Conservation (phyloP, 1,140 invertebrate species). For the Calephelis virginiensis region DNA sequence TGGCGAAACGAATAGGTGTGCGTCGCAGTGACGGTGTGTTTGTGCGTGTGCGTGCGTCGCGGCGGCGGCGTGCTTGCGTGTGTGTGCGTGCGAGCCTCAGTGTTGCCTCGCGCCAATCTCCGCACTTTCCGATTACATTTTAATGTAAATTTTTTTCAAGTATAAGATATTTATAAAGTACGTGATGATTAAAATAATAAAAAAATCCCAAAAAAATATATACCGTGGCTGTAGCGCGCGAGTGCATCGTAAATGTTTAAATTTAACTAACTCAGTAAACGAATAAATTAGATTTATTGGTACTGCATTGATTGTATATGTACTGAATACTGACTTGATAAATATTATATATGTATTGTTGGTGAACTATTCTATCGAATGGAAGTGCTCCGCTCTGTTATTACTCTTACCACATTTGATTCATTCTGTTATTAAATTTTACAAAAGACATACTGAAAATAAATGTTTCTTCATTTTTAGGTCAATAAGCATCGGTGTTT, state of each 20-base stretch:
- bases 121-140: conserved; percentile 66
- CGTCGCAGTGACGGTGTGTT: conserved; percentile 59
- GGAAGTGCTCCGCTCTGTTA: conserved; percentile 73
- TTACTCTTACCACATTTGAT: conserved; percentile 71
- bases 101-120: conserved; percentile 43
- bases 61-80: conserved; percentile 42
- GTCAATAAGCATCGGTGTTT: conserved; percentile 80
- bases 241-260: conserved; percentile 51
- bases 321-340: conserved; percentile 63
- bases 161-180: conserved; percentile 77
- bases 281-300: conserved; percentile 74
- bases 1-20: conserved; percentile 60
- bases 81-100: conserved; percentile 34
- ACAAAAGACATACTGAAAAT: conserved; percentile 82
- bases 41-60: conserved; percentile 41
- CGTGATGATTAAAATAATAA: conserved; percentile 65
- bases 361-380: conserved; percentile 73
- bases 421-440: conserved; percentile 80
- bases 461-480: conserved; percentile 87
- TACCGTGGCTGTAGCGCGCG: conserved; percentile 37
- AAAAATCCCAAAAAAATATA: conserved; percentile 60
- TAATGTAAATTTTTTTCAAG: conserved; percentile 76
- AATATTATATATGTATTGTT: conserved; percentile 78
- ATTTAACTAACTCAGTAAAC: conserved; percentile 68
- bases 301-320: conserved; percentile 71